Percentiles rank a stretch among this genome's conserved stretches.
Evolutionary conservation across 2,888 invertebrate species (phyloP).

Genomic region (Stenichneumon culpator): DNA sequence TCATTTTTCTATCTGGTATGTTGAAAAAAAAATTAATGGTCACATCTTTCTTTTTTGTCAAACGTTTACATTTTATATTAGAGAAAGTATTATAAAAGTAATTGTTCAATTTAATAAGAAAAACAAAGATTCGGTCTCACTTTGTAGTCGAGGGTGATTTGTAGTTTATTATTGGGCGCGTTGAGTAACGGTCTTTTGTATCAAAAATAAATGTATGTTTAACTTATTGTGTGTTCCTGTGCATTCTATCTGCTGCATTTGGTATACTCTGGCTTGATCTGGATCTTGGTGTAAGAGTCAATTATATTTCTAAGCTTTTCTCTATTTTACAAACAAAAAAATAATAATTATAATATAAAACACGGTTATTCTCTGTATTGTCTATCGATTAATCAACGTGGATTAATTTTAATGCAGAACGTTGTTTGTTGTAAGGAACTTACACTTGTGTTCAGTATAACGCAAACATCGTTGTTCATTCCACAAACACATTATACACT

Average conservation of each 20-base stretch:
- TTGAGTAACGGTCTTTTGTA: slow-evolving; percentile 30
- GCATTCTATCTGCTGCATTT: slow-evolving; percentile 85
- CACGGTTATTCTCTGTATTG: slow-evolving; percentile 67
- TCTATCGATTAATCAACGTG: slow-evolving; percentile 23
- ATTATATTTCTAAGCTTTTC: slow-evolving; percentile 84
- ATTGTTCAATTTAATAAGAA: too few species aligned
- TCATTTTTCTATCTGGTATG: too few species aligned
- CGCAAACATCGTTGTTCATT: slow-evolving; percentile 31
- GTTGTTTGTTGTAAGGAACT: neutral
- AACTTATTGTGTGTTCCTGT: slow-evolving; percentile 85
- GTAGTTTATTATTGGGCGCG: neutral
- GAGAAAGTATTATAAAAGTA: too few species aligned
- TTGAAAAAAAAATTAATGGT: too few species aligned
- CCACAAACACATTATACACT: slow-evolving; percentile 54
- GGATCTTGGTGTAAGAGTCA: slow-evolving; percentile 85
- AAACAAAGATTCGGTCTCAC: neutral
- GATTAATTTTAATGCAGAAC: neutral
- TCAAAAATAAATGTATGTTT: slow-evolving; percentile 79
- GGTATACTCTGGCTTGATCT: slow-evolving; percentile 85
- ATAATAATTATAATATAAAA: slow-evolving; percentile 69
- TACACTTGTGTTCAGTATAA: slow-evolving; percentile 12
- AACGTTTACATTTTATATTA: too few species aligned
- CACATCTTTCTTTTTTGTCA: too few species aligned
- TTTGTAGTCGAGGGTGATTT: slow-evolving; percentile 1
- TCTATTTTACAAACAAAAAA: slow-evolving; percentile 75